Conservation (phyloP, 1,140 invertebrate species). For the Drosophila triauraria region DNA sequence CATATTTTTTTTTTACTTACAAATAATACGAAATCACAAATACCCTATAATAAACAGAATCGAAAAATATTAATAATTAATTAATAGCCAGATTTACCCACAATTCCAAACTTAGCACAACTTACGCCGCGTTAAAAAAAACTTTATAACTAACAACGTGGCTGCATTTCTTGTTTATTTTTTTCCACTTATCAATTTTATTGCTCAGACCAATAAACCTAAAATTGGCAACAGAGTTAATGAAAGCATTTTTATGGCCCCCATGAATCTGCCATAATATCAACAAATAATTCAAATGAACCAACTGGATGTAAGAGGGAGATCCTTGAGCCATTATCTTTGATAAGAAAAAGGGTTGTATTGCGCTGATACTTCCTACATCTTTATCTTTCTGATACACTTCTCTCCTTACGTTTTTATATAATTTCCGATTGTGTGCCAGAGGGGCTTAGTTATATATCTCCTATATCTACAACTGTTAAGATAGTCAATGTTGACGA, state of each 20-base stretch:
- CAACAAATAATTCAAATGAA: not conserved
- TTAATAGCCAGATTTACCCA: no score
- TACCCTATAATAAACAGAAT: not conserved
- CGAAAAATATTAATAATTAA: no score
- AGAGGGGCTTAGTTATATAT: slow-evolving; percentile 18
- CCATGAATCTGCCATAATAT: not conserved
- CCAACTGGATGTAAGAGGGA: not conserved
- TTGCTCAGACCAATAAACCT: slow-evolving; percentile 3
- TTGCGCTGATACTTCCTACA: not conserved
- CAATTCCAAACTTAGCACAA: not conserved
- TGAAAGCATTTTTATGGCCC: not conserved
- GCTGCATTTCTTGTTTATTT: not conserved
- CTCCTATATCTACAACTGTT: slow-evolving; percentile 24
- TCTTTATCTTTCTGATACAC: not conserved
- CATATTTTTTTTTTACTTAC: not conserved
- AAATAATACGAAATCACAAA: not conserved
- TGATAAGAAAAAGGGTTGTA: not conserved
- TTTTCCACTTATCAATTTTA: slow-evolving; percentile 17
- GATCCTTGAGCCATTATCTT: not conserved
- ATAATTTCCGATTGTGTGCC: slow-evolving; percentile 8
- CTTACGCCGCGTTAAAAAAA: not conserved
- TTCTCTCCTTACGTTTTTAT: slow-evolving; percentile 1
- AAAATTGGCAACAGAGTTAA: slow-evolving; percentile 17
- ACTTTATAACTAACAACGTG: not conserved
- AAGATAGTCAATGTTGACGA: slow-evolving; percentile 23